A percentile compares a stretch with the other conserved stretches of the same genome.
phyloP scores from a whole-genome alignment of 2,888 invertebrate species.

The Cheilosia vernalis region DNA sequence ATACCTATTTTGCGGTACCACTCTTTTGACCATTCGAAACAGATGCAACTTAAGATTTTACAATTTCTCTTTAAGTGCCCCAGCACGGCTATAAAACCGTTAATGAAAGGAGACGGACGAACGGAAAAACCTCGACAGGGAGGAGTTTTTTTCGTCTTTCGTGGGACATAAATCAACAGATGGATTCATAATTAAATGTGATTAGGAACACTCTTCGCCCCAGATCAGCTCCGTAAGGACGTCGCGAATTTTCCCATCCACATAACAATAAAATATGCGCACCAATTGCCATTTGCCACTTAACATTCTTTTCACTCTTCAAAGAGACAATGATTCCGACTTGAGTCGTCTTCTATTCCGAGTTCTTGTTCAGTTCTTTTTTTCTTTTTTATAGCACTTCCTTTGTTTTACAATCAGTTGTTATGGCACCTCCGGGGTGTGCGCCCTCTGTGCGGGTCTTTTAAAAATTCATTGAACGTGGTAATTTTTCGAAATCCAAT shows the following conservation, averaged over 20 bases:
- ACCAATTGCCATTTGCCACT: constrained; percentile 71
- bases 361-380: constrained; percentile 33
- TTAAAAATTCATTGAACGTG: constrained; percentile 74
- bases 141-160: neutral
- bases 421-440: constrained; percentile 38
- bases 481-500: constrained; percentile 73
- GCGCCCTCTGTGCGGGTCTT: constrained; percentile 46
- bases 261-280: constrained; percentile 60
- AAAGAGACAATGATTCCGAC: constrained; percentile 12
- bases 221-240: constrained; percentile 2
- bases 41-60: constrained; percentile 61
- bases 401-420: constrained; percentile 71
- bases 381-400: constrained; percentile 27
- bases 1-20: constrained; percentile 30
- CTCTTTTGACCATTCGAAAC: constrained; percentile 40
- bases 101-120: constrained; percentile 34
- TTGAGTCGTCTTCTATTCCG: neutral
- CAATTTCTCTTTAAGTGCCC: constrained; percentile 48
- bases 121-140: neutral
- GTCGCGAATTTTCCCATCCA: constrained; percentile 23
- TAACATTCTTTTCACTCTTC: constrained; percentile 52
- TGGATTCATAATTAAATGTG: constrained; percentile 72
- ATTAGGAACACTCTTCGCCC: constrained; percentile 49
- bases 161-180: constrained; percentile 67
- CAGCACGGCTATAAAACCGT: constrained; percentile 20